Evolutionary conservation across 2,797 vertebrate species (phyloP), one percentile per base, ranked within the genome.

Genomic region (Molossus alvarezi): DNA sequence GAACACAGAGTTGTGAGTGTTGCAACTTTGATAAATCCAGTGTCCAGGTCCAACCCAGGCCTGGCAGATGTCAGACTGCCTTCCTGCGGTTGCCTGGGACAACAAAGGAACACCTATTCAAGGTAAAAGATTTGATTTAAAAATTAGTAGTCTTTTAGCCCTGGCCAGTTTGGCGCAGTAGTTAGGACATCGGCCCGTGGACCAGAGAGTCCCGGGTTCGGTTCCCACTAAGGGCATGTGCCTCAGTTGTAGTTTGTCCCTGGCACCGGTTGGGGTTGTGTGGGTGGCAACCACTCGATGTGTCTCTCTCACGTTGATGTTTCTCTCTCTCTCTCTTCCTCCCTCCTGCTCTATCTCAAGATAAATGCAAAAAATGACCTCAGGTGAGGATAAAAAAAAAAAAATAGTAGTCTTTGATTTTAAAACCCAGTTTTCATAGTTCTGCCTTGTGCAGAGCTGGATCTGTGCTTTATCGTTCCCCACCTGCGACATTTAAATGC

Each of bases 361-460:
- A 33, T 33, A 33, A 33, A 33, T 33, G 33, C 33, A 33, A 33
- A 33, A 33, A 33, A 33, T 33, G 33, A 2, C 33, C 33, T 33
- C 33, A 33, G 33, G 33, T 33, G 33, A 33, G 33, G 33, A 33
- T 33, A 33, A 33, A 33, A 33, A 33, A 33, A 33, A 33, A 33
- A 95, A 96, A 94, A 69, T 79, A 97, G 84, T 10, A 37, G 86
- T 4, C 51, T 95, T 88, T 96, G 75, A 58, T 33, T 33, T 33
- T 53, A 92, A 96, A 95, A 45, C 37, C 21, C 80, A 41, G 48
- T 94, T 95, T 97, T 77, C 86, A 79, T 96, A 57, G 37, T 48
- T 98, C 97, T 97, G 95, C 97, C 95, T 97, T 65, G 91, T 90
- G 69, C 25, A 81, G 84, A 96, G 97, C 91, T 96, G 75, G 90